phyloP scores from a whole-genome alignment of 1,140 invertebrate species.

The Condylostylus longicornis region DNA sequence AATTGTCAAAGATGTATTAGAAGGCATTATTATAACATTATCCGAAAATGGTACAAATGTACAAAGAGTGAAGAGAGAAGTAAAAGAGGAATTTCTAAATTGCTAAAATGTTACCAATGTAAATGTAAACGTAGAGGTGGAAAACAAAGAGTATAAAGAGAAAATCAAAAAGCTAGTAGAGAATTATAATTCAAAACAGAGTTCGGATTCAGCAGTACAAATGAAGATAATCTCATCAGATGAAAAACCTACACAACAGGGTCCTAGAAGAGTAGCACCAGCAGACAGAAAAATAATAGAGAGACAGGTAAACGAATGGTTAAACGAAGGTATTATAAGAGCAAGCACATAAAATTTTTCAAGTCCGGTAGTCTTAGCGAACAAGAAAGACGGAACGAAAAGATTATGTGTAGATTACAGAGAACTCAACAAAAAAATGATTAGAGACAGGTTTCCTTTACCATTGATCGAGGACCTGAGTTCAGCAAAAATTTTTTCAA shows the following conservation, averaged over 20 bases:
- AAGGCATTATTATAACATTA: no score
- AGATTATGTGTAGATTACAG: slow-evolving; percentile 13
- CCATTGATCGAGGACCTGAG: slow-evolving; percentile 31
- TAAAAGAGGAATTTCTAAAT: no score
- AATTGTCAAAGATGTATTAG: no score
- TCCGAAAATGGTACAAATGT: no score
- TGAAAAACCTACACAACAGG: slow-evolving; percentile 14
- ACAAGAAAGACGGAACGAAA: slow-evolving; percentile 11
- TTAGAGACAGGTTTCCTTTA: slow-evolving; percentile 13
- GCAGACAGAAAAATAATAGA: slow-evolving; percentile 5
- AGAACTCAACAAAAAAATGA: slow-evolving; percentile 7
- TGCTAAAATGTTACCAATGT: no score
- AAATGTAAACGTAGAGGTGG: no score
- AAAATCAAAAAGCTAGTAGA: no score
- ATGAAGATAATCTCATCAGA: slow-evolving; percentile 10
- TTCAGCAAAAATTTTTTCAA: slow-evolving; percentile 21
- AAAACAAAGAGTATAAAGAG: no score
- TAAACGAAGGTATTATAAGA: neutral
- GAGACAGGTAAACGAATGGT: slow-evolving; percentile 8
- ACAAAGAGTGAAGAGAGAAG: no score
- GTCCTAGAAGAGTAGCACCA: slow-evolving; percentile 11
- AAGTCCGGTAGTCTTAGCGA: slow-evolving; percentile 13
- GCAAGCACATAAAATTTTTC: slow-evolving; percentile 7
- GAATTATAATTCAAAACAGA: neutral
- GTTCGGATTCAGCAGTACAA: neutral